Percentiles rank a stretch among this genome's conserved stretches.
phyloP scores from a whole-genome alignment of 2,888 invertebrate species.

The Drosophila gaucha region DNA sequence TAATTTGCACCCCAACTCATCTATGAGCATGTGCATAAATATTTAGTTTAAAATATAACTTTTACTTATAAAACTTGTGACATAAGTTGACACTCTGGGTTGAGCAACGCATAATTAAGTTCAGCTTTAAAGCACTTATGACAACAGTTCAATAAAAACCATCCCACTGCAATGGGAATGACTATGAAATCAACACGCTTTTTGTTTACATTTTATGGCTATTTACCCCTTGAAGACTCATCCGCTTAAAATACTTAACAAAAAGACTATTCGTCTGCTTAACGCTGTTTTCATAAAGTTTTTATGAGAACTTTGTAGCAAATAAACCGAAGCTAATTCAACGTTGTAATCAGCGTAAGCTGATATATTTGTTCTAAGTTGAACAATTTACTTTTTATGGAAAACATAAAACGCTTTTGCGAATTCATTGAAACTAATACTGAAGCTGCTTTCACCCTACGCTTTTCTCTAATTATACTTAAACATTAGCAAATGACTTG shows the following conservation, averaged over 20 bases:
- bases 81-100: too few relatives aligned
- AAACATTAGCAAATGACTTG: too few relatives aligned
- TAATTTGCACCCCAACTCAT: conserved; percentile 22
- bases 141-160: too few relatives aligned
- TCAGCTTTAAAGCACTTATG: conserved; percentile 23
- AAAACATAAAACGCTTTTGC: too few relatives aligned
- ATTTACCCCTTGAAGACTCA: background rate
- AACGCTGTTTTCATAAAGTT: background rate
- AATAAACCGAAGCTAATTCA: background rate
- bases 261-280: background rate
- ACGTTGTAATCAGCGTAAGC: background rate
- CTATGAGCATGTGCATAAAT: conserved; percentile 33
- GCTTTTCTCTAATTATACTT: too few relatives aligned
- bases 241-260: too few relatives aligned
- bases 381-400: too few relatives aligned
- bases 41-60: conserved; percentile 38
- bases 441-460: too few relatives aligned
- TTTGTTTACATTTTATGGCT: background rate
- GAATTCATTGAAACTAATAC: too few relatives aligned
- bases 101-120: too few relatives aligned
- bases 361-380: too few relatives aligned
- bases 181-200: conserved; percentile 10
- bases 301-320: too few relatives aligned
- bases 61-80: conserved; percentile 10
- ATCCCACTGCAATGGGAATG: conserved; percentile 2